Conservation (phyloP, 2,113 vertebrate species). For the Dipodomys merriami region DNA sequence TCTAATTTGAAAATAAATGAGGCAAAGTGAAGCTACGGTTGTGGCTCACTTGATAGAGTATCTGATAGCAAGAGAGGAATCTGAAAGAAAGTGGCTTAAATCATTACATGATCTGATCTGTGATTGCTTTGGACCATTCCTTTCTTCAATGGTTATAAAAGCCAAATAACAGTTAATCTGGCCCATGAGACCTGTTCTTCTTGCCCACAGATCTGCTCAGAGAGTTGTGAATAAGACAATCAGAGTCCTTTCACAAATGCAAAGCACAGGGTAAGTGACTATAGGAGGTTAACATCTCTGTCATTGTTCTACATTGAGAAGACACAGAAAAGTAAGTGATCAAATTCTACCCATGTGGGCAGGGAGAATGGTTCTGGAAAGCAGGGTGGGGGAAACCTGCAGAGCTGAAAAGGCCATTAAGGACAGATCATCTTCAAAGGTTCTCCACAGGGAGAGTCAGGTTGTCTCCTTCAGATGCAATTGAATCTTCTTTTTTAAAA, state of each 20-base stretch:
- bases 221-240: not conserved
- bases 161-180: not conserved
- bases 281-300: not conserved
- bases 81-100: too few species aligned
- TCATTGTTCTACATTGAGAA: not conserved
- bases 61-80: too few species aligned
- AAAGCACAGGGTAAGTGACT: not conserved
- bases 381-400: not conserved
- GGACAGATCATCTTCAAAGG: not conserved
- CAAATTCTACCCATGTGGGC: not conserved
- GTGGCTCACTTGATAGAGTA: too few species aligned
- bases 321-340: not conserved
- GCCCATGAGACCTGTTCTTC: not conserved
- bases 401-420: not conserved
- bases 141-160: accelerated
- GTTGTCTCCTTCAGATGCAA: not conserved
- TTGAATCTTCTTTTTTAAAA: not conserved
- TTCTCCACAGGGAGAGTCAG: not conserved
- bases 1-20: too few species aligned
- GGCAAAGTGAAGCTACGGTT: too few species aligned
- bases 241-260: too few species aligned
- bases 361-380: not conserved
- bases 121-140: not conserved
- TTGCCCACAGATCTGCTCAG: not conserved
- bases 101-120: too few species aligned